These are phyloP conservation scores for Hemiscyllium ocellatum DNA, from an alignment of 2,113 vertebrate species.

Conservation along the genomic window DNA sequence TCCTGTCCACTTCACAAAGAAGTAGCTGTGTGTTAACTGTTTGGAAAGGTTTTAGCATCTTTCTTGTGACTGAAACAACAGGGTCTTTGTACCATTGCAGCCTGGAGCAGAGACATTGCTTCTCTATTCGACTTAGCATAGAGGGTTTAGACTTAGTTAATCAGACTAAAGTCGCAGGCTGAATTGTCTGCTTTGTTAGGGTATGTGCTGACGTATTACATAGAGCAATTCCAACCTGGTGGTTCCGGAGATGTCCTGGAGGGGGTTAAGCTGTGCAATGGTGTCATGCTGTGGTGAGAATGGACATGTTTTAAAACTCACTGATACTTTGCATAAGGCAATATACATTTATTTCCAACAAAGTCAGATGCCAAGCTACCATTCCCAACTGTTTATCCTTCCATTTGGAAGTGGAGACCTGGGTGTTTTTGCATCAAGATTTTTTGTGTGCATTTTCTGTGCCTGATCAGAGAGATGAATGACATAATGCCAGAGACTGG, in stretches of 20 bases:
- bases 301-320: background rate
- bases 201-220: conserved; percentile 8
- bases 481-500: background rate
- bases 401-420: background rate
- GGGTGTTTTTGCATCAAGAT: background rate
- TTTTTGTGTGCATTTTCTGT: background rate
- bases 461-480: background rate
- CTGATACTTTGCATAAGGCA: conserved; percentile 15
- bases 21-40: background rate
- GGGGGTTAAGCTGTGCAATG: background rate
- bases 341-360: background rate
- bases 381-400: background rate
- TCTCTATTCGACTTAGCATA: conserved; percentile 17
- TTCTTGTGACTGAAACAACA: conserved; percentile 27
- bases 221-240: conserved; percentile 8
- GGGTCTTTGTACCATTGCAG: conserved; percentile 1
- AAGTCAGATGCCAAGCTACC: background rate
- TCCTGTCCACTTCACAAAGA: background rate
- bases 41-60: conserved; percentile 14
- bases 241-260: conserved; percentile 14
- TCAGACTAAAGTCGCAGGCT: background rate
- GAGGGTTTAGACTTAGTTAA: background rate
- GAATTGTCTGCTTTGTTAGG: conserved; percentile 31
- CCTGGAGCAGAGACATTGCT: background rate
- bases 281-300: background rate